Base-by-base conservation (phyloP, 2,113 vertebrate genomes). In the Microcebus jonahi region DNA sequence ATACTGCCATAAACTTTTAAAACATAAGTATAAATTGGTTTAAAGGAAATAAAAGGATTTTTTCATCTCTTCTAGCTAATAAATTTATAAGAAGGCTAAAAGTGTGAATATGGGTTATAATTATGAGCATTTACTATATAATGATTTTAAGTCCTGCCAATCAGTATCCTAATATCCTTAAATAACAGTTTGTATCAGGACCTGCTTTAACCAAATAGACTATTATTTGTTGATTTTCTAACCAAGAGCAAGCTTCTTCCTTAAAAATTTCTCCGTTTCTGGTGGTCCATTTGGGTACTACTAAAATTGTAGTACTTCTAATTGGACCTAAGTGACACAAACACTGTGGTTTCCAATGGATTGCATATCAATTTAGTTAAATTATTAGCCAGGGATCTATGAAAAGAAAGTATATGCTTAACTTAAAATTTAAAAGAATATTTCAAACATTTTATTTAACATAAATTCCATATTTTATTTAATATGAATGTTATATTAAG, bases 391-490 rank as follows among this genome's bases (percentile, higher is more conserved):
- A 65, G 1, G 4, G 27, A 61, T 59, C 12, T 87, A 20, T 85
- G 39, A 36, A 93, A 83, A 53, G 8, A 91, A 96, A 96, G 90
- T 59, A 48, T 2, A 31, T 17, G 76, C 57, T 91, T 93, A 18
- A 12, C 8, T 79, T 70, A 95, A 93, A 97, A 96, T 82, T 91
- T 82, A 53, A 96, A 7, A 96, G 71, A 11, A 91, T 31, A 67
- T 96, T 88, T 94, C 85, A 95, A 96, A 13, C 0, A 63, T 89
- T 93, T 90, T 75, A 29, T 63, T 63, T 29, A 75, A 31, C 77
- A 96, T 96, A 88, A 97, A 97, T 81, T 39, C 48, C 57, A 53
- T 2, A 21, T 97, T 97, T 98, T 92, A 88, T 97, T 98, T 98
- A 80, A 96, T 90, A 25, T 61, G 31, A 82, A 67, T 3, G 3